Percentiles rank a stretch among this genome's conserved stretches.
Conservation (phyloP, 2,888 invertebrate genomes). For the Galeruca laticollis region DNA sequence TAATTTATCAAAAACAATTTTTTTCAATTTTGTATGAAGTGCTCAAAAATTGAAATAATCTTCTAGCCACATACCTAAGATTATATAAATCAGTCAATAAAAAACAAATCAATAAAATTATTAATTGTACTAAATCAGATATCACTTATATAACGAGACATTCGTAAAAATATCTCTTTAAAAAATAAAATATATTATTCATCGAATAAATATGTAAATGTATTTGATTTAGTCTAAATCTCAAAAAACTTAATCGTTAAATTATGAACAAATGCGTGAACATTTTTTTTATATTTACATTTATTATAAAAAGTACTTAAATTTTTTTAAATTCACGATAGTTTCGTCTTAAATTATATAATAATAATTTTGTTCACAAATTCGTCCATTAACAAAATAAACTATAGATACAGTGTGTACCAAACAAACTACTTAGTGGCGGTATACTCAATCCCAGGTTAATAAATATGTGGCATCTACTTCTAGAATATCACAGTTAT, state of each 20-base stretch:
- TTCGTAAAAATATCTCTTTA: slow-evolving; percentile 15
- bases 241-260: slow-evolving; percentile 14
- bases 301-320: not conserved
- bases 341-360: not conserved
- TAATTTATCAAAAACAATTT: too few species aligned
- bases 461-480: slow-evolving; percentile 52
- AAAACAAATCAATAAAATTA: slow-evolving; percentile 48
- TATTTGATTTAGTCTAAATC: slow-evolving; percentile 31
- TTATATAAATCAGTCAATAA: slow-evolving; percentile 53
- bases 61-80: slow-evolving; percentile 32
- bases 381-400: slow-evolving; percentile 3
- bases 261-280: not conserved
- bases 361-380: slow-evolving; percentile 6
- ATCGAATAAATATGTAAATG: slow-evolving; percentile 30
- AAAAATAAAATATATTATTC: slow-evolving; percentile 36
- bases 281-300: not conserved
- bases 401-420: slow-evolving; percentile 12
- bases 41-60: slow-evolving; percentile 23
- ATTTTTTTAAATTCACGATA: not conserved
- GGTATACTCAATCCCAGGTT: slow-evolving; percentile 37
- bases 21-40: slow-evolving; percentile 15
- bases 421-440: slow-evolving; percentile 31
- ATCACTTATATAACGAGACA: slow-evolving; percentile 32
- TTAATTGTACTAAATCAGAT: slow-evolving; percentile 51
- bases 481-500: slow-evolving; percentile 50